Base-by-base conservation (phyloP, 2,888 invertebrate genomes). In the Nemotelus nigrinus region DNA sequence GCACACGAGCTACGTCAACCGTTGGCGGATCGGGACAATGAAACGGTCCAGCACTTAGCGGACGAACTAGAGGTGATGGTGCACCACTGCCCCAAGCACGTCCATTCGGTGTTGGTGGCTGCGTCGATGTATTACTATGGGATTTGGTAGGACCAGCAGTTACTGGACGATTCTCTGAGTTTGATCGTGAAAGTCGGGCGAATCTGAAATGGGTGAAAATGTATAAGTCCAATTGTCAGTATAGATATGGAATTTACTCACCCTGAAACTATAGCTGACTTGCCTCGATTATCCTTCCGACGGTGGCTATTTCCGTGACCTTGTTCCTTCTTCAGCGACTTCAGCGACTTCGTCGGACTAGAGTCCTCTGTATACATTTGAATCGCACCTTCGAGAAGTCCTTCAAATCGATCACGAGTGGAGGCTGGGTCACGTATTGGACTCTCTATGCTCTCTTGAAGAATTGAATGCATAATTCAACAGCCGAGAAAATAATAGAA, bases 31-130 rank as follows among this genome's bases (percentile, higher is more conserved):
- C 86, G 2, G 90, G 89, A 43, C 89, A 86, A 79, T 91, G 90
- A 82, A 91, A 89, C 2, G 91, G 90, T 0, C 92, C 92, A 0
- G 93, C 92, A 83, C 92, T 92, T 67, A 92, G 83, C 0, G 93
- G 92, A 44, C 93, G 85, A 25, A 88, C 84, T 53, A 89, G 81
- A 0, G 89, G 89, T 5, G 89, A 89, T 57, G 89, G 87, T n/a
- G 88, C 84, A 44, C 88, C 86, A 78, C 89, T 89, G 43, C 87
- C 85, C 90, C 90, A 90, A 64, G 90, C 90, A 41, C 88, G 88
- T 81, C 85, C 85, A 2, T 88, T 88, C 10, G 87, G 88, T 60
- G 87, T 86, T 0, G 87, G 86, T 7, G 87, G 87, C 77, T 86
- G 85, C 2, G 86, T 85, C 48, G 86, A 86, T 41, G 85, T 83